Base-by-base conservation (phyloP, 2,113 vertebrate species). In the Phalacrocorax carbo region DNA sequence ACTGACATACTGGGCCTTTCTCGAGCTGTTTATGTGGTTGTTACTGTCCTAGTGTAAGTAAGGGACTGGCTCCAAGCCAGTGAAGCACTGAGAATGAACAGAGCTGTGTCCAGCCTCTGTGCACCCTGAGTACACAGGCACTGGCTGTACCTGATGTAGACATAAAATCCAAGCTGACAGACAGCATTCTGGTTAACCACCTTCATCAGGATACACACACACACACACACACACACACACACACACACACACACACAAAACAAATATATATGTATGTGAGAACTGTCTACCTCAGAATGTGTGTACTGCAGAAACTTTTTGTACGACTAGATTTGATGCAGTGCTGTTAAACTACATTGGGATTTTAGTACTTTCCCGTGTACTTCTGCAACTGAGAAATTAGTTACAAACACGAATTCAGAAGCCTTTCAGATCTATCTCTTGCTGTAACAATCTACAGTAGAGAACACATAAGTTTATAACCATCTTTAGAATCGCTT, bases 271-370 rank as follows among this genome's bases (percentile, higher is more conserved):
- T 90, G 51, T 92, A 51, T 89, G 78, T 64, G 68, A 95, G 83
- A 92, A 97, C 97, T 97, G 97, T 97, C 98, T 98, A 98, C 98
- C 98, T 98, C 98, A 96, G 78, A 97, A 90, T 80, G 81, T 85
- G 84, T 86, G 77, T 70, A 94, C 90, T 96, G 95, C 96, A 86
- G 93, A 94, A 95, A 57, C 73, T 3, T 94, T 77, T 97, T 73
- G 21, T 95, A 90, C 6, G 9, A 58, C 75, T 90, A 73, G 44
- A 27, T 78, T 16, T 61, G 62, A 90, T 83, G 57, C 83, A 62
- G 42, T 60, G 81, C 84, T 84, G 40, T 82, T 91, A 79, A 94
- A 77, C 42, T 34, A 71, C 80, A 7, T 51, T 78, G 42, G 89
- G 79, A 79, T 58, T 73, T 84, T 72, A 90, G 81, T 92, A 26